These are phyloP conservation scores for Chaetodon trifascialis DNA, from an alignment of 2,113 vertebrate species.

Conservation along the genomic window DNA sequence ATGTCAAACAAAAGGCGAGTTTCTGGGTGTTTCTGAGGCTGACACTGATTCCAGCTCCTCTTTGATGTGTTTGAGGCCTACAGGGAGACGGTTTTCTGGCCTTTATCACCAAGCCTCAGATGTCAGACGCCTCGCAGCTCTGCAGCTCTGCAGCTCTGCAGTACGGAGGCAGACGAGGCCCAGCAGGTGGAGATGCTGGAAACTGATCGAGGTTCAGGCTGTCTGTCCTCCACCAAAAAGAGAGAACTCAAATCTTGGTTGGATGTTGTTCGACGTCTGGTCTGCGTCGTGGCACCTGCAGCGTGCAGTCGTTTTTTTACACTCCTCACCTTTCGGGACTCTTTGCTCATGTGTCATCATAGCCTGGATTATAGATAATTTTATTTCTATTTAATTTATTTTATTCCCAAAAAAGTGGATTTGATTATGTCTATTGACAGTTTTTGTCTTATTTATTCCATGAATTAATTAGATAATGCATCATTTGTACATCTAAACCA, in stretches of 20 bases:
- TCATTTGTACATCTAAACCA: too few species aligned
- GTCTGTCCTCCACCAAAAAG: background rate
- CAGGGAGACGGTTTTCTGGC: background rate
- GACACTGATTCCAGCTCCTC: slow-evolving; percentile 1
- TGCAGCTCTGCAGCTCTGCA: background rate
- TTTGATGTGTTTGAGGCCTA: background rate
- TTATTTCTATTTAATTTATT: too few species aligned
- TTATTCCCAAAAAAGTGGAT: too few species aligned
- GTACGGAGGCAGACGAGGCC: background rate
- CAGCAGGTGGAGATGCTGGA: background rate
- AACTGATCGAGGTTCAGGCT: background rate
- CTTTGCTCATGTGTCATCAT: too few species aligned
- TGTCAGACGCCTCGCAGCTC: background rate
- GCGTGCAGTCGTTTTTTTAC: too few species aligned
- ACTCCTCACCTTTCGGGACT: too few species aligned
- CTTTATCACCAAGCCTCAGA: slow-evolving; percentile 3
- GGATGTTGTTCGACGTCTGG: too few species aligned
- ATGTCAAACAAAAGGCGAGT: slow-evolving; percentile 8
- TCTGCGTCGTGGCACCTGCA: too few species aligned
- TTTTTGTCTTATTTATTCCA: too few species aligned
- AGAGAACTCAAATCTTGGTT: background rate
- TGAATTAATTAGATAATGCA: too few species aligned
- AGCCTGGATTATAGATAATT: too few species aligned
- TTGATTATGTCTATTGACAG: too few species aligned
- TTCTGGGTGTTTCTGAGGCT: background rate